Base-by-base conservation (phyloP, 2,888 invertebrate species). In the Trilocha varians region DNA sequence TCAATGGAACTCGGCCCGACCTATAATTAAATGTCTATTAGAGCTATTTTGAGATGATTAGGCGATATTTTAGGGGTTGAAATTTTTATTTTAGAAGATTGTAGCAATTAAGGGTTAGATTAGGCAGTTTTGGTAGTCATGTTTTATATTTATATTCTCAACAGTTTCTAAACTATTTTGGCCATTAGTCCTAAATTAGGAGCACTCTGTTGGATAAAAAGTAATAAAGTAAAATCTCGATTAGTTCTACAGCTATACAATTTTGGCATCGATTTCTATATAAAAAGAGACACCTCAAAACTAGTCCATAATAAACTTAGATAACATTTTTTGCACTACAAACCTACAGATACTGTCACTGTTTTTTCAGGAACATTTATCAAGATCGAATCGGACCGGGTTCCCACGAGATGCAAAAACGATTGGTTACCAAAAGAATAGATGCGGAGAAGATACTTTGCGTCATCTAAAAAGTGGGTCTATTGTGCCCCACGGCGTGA, bases 1-100 rank as follows among this genome's bases (percentile, higher is more conserved):
- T 84, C 84, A 84, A 77, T 78, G 78, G 79, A 74, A 73, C 78
- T 69, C 72, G 61, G 50, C 61, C 63, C 59, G 53, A 65, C 61
- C 63, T 74, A 69, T 82, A 82, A 84, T 85, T 84, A 84, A 84
- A 83, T 82, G 74, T 75, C 76, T 82, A 85, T 84, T 85, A 84
- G 78, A 66, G 62, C 55, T 69, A 70, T 78, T 84, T 82, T 77
- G 61, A 63, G 72, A 70, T 73, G 72, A 79, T 83, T 82, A 78
- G 74, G 68, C 61, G 62, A 57, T 69, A 77, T 69, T 65, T 72
- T 71, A 67, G 57, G 72, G 73, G 70, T 64, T 65, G 65, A 68
- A 67, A 69, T 71, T 68, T 60, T 54, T 59, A 70, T 68, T 72
- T 64, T 52, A 49, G 57, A 59, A 74, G 70, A 79, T 79, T 69